Percentiles rank a stretch among this genome's conserved stretches.
Conservation (phyloP, 2,888 invertebrate species). For the Sepiola atlantica region DNA sequence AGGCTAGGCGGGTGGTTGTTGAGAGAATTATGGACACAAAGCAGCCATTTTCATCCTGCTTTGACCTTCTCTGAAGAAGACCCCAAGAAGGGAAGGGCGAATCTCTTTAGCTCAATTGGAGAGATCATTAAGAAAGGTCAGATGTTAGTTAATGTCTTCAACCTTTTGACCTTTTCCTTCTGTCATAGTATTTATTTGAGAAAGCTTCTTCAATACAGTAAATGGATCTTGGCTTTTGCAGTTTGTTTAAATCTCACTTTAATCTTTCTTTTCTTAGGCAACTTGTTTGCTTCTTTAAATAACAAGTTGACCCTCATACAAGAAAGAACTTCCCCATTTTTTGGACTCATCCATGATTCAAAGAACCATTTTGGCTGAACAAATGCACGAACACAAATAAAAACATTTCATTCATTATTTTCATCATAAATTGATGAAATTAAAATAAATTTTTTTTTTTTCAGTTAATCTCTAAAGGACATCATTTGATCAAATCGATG, state of each 20-base stretch:
- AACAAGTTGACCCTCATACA: not conserved
- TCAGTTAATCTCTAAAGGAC: not conserved
- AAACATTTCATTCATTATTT: not conserved
- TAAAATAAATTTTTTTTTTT: not conserved
- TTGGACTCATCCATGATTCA: not conserved
- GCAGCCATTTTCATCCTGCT: not conserved
- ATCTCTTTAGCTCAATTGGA: not conserved
- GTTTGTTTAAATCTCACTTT: not conserved
- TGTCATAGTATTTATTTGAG: not conserved
- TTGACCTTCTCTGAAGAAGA: not conserved
- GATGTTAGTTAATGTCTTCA: not conserved
- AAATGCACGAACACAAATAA: not conserved
- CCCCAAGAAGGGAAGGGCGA: too few relatives aligned
- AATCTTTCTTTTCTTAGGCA: not conserved
- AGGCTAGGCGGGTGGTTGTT: not conserved
- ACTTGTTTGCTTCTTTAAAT: not conserved
- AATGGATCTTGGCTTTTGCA: not conserved
- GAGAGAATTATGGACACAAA: not conserved
- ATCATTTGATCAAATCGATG: too few relatives aligned
- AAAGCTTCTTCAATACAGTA: not conserved
- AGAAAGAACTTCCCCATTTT: not conserved
- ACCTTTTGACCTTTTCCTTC: not conserved
- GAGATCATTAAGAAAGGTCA: slow-evolving; percentile 12
- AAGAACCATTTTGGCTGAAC: not conserved
- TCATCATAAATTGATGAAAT: not conserved